Base-by-base conservation (phyloP, 2,888 invertebrate species). In the Stictocephala bisonia region DNA sequence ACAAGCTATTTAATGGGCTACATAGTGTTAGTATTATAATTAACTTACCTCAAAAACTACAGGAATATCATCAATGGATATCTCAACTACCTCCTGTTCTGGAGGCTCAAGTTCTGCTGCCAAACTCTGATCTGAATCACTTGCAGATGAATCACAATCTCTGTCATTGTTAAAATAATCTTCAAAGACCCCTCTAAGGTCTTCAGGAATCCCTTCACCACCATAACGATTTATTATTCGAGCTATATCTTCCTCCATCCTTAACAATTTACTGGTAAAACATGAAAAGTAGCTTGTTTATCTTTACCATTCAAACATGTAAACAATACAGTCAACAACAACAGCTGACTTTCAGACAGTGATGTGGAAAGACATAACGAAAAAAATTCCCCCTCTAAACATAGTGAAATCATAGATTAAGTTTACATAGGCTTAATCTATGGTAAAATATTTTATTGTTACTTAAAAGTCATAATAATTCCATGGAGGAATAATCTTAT, bases 41-140 rank as follows among this genome's bases (percentile, higher is more conserved):
- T 9, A 44, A 44, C 44, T 44, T 44, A 44, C 44, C 44, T 44
- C 44, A 6, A 44, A 44, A 44, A 44, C 44, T 44, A 44, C 44
- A 9, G 44, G 44, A 44, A 44, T 44, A 44, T 44, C 44, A 44
- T 44, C 44, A 44, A 44, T 44, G 6, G 44, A 44, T n/a, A 44
- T 44, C n/a, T 44, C 44, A 44, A 44, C 44, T 44, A 44, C 44
- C 6, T 44, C 44, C 44, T 44, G 7, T 44, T 44, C 7, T 44
- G 44, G n/a, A 44, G 44, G 44, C 44, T 44, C 44, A 44, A 44
- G 44, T 44, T 44, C 44, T 44, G 44, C n/a, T 44, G 44, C 44
- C 44, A 44, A 44, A 44, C n/a, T 44, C 44, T 6, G 44, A 44
- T 44, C 44, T 44, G 44, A 44, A 44, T 44, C 44, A 9, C 7